Conservation (phyloP, 2,113 vertebrate genomes). For the Coryphaenoides rupestris region DNA sequence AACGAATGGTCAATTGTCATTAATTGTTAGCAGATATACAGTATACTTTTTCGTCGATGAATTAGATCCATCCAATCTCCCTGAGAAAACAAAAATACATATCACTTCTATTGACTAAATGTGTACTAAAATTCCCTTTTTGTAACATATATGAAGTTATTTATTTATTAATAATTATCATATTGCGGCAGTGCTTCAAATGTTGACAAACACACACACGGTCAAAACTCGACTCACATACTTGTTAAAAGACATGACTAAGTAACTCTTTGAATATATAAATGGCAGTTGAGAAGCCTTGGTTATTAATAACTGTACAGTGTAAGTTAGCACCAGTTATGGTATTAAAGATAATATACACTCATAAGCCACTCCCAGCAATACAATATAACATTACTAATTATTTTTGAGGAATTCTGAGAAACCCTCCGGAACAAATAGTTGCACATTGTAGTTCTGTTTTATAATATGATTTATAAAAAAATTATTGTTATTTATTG, state of each 20-base stretch:
- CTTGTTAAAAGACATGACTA: slow-evolving; percentile 19
- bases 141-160: neutral
- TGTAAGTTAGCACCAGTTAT: slow-evolving; percentile 55
- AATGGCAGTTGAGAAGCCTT: slow-evolving; percentile 37
- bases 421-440: slow-evolving; percentile 24
- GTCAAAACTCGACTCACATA: slow-evolving; percentile 21
- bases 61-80: slow-evolving; percentile 41
- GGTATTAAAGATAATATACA: slow-evolving; percentile 32
- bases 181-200: slow-evolving; percentile 43
- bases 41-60: neutral
- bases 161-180: neutral
- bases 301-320: slow-evolving; percentile 30
- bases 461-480: slow-evolving; percentile 4
- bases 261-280: slow-evolving; percentile 22
- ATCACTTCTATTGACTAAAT: slow-evolving; percentile 27
- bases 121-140: neutral
- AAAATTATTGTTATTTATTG: too few relatives aligned
- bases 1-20: too few relatives aligned
- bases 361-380: neutral
- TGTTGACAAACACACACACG: slow-evolving; percentile 24
- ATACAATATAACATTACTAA: slow-evolving; percentile 23
- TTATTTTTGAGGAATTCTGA: neutral
- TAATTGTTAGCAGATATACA: too few relatives aligned
- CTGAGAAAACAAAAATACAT: slow-evolving; percentile 52
- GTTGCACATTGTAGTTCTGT: slow-evolving; percentile 5